phyloP scores from a whole-genome alignment of 2,113 vertebrate species.

The Scytalopus superciliaris region DNA sequence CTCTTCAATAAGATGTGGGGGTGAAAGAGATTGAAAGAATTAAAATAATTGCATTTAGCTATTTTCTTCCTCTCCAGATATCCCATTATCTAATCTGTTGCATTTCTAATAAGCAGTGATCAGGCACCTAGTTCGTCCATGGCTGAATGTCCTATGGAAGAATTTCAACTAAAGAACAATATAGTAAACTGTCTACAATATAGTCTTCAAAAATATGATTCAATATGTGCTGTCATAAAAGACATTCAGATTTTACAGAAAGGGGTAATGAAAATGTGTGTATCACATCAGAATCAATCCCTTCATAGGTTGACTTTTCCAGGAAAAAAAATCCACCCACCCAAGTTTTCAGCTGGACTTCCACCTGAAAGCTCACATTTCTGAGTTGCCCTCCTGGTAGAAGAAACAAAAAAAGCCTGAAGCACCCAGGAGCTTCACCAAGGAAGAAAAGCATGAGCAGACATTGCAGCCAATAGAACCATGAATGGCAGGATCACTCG shows the following conservation, averaged over 20 bases:
- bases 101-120: constrained; percentile 18
- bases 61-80: constrained; percentile 18
- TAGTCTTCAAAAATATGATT: background rate
- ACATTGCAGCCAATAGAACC: background rate
- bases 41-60: constrained; percentile 42
- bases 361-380: background rate
- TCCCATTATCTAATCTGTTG: background rate
- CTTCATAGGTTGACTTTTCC: background rate
- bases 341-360: background rate
- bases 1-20: background rate
- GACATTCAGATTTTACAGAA: background rate
- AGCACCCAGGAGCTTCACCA: background rate
- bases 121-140: background rate
- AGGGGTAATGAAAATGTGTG: background rate
- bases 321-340: background rate
- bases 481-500: background rate
- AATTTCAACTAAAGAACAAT: background rate
- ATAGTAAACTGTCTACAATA: background rate
- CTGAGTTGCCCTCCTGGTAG: background rate
- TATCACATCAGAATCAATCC: background rate
- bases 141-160: background rate
- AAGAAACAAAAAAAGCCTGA: background rate
- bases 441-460: background rate
- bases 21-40: constrained; percentile 40
- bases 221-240: background rate